Evolutionary conservation across 37 sponge, comb jelly and placozoan genomes (phyloP).

Genomic region (Amphimedon queenslandica): DNA sequence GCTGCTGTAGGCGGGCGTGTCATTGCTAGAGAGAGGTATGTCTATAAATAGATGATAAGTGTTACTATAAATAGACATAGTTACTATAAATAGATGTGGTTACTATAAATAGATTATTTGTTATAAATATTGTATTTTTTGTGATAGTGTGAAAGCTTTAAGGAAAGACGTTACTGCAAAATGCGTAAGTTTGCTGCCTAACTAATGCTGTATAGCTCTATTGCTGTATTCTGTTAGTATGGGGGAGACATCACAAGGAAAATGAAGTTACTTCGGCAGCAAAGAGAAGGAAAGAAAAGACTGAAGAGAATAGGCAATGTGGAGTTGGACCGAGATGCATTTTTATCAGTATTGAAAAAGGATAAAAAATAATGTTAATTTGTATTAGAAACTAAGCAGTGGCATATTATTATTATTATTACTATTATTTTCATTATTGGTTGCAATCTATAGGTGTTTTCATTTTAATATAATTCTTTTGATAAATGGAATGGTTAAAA

Average conservation of each 20-base stretch:
- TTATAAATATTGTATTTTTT: neutral
- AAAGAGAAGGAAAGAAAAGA: slow-evolving; percentile 83
- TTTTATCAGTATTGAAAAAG: slow-evolving; percentile 63
- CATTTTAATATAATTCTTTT: too few species aligned
- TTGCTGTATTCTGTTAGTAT: slow-evolving; percentile 48
- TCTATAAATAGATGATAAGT: neutral
- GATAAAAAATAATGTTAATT: slow-evolving; percentile 3
- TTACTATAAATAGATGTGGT: too few species aligned
- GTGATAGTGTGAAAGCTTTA: slow-evolving; percentile 69
- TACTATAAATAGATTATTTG: too few species aligned
- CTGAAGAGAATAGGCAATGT: slow-evolving; percentile 66
- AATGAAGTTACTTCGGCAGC: slow-evolving; percentile 78
- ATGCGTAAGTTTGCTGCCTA: slow-evolving; percentile 62
- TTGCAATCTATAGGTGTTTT: too few species aligned
- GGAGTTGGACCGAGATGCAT: slow-evolving; percentile 79
- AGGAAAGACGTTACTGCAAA: slow-evolving; percentile 90
- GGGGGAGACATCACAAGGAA: slow-evolving; percentile 92
- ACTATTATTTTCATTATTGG: too few species aligned
- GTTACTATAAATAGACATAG: too few species aligned
- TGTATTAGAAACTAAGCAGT: too few species aligned
- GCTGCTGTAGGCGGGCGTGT: slow-evolving; percentile 72
- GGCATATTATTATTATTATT: too few species aligned
- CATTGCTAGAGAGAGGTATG: slow-evolving; percentile 91
- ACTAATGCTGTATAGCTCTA: neutral
- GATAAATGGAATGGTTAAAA: too few species aligned